Evolutionary conservation across 2,113 vertebrate genomes (phyloP).

Genomic region (Tyto alba): DNA sequence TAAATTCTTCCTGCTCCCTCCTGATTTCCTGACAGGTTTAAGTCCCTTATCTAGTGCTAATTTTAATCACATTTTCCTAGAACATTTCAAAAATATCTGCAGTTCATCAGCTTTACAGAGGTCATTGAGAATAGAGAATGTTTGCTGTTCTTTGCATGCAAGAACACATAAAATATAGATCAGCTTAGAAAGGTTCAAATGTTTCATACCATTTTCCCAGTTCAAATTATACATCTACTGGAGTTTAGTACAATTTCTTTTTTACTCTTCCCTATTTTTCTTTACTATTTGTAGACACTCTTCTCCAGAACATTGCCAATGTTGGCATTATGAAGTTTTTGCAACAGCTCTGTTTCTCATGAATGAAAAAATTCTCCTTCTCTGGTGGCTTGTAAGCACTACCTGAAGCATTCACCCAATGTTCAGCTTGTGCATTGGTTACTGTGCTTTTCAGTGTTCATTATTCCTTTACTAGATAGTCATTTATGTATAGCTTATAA

Average conservation of each 20-base stretch:
- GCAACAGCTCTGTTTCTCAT: neutral
- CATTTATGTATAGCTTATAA: neutral
- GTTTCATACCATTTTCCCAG: neutral
- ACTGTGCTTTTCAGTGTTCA: neutral
- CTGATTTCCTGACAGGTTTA: neutral
- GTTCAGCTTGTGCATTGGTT: neutral
- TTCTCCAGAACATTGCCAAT: neutral
- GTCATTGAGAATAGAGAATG: neutral
- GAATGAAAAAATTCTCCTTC: neutral
- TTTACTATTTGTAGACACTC: neutral
- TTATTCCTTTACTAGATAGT: neutral
- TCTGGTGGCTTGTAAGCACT: neutral
- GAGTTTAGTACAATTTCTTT: neutral
- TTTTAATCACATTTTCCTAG: neutral
- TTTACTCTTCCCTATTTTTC: neutral
- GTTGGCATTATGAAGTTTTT: neutral
- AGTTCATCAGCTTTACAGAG: neutral
- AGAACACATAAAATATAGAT: neutral
- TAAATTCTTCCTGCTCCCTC: neutral
- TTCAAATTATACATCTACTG: neutral
- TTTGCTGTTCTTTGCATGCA: neutral
- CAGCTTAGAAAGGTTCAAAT: neutral
- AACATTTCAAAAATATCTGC: neutral
- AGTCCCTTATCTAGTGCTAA: neutral
- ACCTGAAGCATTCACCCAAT: neutral